Conservation (phyloP, 2,888 invertebrate species). For the Nemotelus nigrinus region DNA sequence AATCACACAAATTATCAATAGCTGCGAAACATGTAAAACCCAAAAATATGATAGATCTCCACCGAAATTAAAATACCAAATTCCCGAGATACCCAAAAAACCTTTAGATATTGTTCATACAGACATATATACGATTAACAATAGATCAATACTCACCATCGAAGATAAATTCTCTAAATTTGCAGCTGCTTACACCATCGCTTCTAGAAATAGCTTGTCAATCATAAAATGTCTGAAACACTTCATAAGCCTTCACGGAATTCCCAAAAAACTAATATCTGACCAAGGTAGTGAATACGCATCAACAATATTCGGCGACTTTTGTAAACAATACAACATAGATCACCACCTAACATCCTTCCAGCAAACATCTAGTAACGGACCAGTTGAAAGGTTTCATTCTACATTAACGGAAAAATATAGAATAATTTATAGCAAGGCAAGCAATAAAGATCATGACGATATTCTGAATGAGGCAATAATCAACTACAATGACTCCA, state of each 20-base stretch:
- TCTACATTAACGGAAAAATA: conserved; percentile 51
- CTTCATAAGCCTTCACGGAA: conserved; percentile 28
- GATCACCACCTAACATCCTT: conserved; percentile 48
- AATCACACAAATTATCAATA: conserved; percentile 43
- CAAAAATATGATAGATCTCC: conserved; percentile 47
- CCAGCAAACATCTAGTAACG: conserved; percentile 48
- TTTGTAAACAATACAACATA: conserved; percentile 47
- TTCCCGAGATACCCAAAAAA: conserved; percentile 39
- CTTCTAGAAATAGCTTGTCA: conserved; percentile 10
- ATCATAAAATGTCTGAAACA: conserved; percentile 28
- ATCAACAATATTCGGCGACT: conserved; percentile 48
- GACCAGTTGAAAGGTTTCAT: conserved; percentile 49
- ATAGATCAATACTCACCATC: conserved; percentile 25
- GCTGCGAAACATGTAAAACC: conserved; percentile 37
- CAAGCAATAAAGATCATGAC: conserved; percentile 1
- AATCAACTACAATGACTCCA: conserved; percentile 23
- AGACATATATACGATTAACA: conserved; percentile 32
- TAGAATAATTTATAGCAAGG: conserved; percentile 45
- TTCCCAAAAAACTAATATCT: conserved; percentile 13
- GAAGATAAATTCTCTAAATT: conserved; percentile 44
- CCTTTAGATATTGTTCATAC: conserved; percentile 38
- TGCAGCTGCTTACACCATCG: conserved; percentile 26
- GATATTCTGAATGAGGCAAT: conserved; percentile 22
- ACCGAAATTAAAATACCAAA: conserved; percentile 45
- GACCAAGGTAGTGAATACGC: conserved; percentile 48